phyloP scores from a whole-genome alignment of 2,797 vertebrate genomes.

The Fringilla coelebs region DNA sequence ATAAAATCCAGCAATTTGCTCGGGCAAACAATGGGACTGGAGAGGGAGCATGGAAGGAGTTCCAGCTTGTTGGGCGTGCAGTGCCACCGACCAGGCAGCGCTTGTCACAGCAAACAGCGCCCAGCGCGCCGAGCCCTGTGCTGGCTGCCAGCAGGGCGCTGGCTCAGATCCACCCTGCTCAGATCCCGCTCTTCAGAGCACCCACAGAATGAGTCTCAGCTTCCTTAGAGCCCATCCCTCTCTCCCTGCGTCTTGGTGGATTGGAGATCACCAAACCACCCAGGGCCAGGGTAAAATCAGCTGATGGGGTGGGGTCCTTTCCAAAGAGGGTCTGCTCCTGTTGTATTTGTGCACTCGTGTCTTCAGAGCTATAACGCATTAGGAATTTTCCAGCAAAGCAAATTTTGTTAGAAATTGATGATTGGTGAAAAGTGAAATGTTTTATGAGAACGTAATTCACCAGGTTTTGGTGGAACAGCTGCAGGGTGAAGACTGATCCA shows the following conservation, averaged over 20 bases:
- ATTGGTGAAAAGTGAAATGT: background rate
- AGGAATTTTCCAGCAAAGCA: background rate
- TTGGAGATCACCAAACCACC: background rate
- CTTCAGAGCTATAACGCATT: background rate
- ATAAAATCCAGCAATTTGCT: background rate
- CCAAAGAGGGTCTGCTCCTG: background rate
- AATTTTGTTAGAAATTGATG: background rate
- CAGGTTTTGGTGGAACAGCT: background rate
- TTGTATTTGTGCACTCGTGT: background rate
- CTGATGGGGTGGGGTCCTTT: fast-evolving
- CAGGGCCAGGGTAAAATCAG: background rate
- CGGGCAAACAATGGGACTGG: background rate
- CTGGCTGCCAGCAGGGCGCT: background rate
- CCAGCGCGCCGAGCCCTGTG: fast-evolving
- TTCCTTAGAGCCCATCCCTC: background rate
- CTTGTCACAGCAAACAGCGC: background rate
- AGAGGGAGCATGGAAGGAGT: background rate
- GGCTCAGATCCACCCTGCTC: background rate
- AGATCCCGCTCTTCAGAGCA: background rate
- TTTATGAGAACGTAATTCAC: background rate
- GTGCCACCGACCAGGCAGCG: background rate
- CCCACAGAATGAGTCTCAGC: background rate
- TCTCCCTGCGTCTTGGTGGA: background rate
- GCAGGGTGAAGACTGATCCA: fast-evolving
- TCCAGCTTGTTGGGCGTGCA: background rate